These are phyloP conservation scores for Drosophila arizonae DNA, from an alignment of 1,140 invertebrate species.

Conservation along the genomic window DNA sequence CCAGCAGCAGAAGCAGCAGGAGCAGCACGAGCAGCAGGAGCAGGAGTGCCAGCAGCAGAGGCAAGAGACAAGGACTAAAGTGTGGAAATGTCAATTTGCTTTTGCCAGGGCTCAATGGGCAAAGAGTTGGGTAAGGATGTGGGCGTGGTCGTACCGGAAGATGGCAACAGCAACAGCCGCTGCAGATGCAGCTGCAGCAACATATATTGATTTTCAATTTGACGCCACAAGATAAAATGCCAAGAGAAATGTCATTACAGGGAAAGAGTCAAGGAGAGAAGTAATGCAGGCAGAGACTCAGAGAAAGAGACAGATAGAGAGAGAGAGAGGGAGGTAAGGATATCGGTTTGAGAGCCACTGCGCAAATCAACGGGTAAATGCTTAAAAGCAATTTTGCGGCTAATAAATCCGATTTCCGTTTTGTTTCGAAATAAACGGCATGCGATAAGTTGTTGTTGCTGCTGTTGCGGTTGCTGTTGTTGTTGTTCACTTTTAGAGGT, in stretches of 20 bases:
- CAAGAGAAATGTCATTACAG: slow-evolving; percentile 55
- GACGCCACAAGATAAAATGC: slow-evolving; percentile 56
- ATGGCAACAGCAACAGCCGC: slow-evolving; percentile 19
- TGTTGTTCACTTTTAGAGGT: neutral
- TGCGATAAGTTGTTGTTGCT: slow-evolving; percentile 26
- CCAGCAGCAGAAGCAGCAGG: slow-evolving; percentile 46
- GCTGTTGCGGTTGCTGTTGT: slow-evolving; percentile 1
- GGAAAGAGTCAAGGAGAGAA: neutral
- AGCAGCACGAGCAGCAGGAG: slow-evolving; percentile 22
- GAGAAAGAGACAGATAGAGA: neutral
- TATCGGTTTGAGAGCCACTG: slow-evolving; percentile 60
- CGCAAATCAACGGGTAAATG: slow-evolving; percentile 42
- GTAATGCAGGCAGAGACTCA: neutral
- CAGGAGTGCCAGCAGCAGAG: neutral
- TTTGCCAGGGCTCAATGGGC: slow-evolving; percentile 17
- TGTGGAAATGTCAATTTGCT: slow-evolving; percentile 79
- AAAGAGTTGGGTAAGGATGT: neutral
- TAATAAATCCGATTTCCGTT: slow-evolving; percentile 82
- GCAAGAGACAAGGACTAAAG: slow-evolving; percentile 49
- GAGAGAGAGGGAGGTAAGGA: neutral
- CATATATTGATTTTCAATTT: slow-evolving; percentile 78
- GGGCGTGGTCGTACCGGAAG: slow-evolving; percentile 16
- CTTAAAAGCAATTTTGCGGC: slow-evolving; percentile 82
- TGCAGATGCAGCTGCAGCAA: slow-evolving; percentile 52
- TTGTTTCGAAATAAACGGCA: slow-evolving; percentile 79